Evolutionary conservation across 2,113 vertebrate species (phyloP).

Genomic region (Chionis minor): DNA sequence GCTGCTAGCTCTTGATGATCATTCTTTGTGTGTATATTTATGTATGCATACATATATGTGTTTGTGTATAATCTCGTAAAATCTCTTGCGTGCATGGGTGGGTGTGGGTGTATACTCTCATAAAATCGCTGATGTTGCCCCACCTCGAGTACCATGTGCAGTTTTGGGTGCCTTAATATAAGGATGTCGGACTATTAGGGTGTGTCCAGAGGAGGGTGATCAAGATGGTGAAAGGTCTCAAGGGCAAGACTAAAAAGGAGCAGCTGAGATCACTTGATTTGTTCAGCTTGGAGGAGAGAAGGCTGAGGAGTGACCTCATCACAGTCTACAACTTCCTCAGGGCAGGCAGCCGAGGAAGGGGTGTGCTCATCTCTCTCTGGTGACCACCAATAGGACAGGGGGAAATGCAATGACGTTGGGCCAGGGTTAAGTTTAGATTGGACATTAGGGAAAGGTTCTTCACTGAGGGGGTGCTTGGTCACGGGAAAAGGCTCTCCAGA

Average conservation of each 20-base stretch:
- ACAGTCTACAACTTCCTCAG: not conserved
- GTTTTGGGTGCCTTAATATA: not conserved
- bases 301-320: not conserved
- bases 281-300: not conserved
- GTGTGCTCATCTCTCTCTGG: not conserved
- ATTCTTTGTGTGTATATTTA: not conserved
- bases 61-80: not conserved
- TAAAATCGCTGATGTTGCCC: not conserved
- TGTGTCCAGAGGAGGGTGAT: not conserved
- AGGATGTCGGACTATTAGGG: too few relatives aligned
- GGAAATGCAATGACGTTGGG: not conserved
- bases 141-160: not conserved
- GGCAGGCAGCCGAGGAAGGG: fast-evolving
- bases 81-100: not conserved
- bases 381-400: fast-evolving
- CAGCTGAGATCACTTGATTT: not conserved
- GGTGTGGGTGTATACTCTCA: not conserved
- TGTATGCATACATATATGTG: not conserved
- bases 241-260: not conserved
- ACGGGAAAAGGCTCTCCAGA: not conserved
- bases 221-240: not conserved
- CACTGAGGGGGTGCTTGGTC: not conserved
- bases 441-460: not conserved
- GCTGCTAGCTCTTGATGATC: not conserved
- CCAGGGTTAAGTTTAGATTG: not conserved